A percentile compares a stretch with the other conserved stretches of the same genome.
These are phyloP conservation scores for Drosophila silvestris DNA, from an alignment of 2,888 invertebrate genomes.

Conservation along the genomic window DNA sequence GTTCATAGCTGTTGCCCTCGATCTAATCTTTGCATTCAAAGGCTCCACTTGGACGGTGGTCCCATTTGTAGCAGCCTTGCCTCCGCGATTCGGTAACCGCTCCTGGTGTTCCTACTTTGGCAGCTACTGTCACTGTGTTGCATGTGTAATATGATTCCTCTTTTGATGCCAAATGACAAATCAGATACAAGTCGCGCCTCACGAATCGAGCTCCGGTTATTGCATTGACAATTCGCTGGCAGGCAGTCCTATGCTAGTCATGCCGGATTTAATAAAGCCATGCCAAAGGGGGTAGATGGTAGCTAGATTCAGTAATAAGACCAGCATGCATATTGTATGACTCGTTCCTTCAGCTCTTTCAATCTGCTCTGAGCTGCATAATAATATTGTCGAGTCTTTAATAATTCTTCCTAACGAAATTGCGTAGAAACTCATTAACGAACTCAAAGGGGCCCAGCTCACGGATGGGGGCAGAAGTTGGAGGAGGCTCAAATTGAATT, in stretches of 20 bases:
- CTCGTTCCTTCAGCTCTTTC: not conserved
- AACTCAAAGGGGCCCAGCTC: slow-evolving; percentile 50
- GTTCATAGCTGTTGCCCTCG: slow-evolving; percentile 19
- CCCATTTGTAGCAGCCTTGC: slow-evolving; percentile 66
- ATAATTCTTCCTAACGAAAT: slow-evolving; percentile 72
- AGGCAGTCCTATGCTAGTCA: slow-evolving; percentile 1
- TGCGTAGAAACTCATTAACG: slow-evolving; percentile 78
- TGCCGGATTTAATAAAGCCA: not conserved
- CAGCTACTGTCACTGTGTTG: not conserved
- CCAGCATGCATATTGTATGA: slow-evolving; percentile 30
- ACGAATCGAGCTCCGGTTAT: slow-evolving; percentile 47
- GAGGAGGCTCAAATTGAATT: slow-evolving; percentile 72
- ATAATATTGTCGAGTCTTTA: slow-evolving; percentile 62
- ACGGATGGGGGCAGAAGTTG: slow-evolving; percentile 4
- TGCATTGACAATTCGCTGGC: slow-evolving; percentile 51
- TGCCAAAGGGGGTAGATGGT: not conserved
- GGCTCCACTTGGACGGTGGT: slow-evolving; percentile 66
- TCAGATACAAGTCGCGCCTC: slow-evolving; percentile 76
- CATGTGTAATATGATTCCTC: slow-evolving; percentile 66
- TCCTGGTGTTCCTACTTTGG: not conserved
- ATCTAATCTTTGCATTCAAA: slow-evolving; percentile 69
- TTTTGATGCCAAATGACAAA: slow-evolving; percentile 71
- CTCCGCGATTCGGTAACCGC: not conserved
- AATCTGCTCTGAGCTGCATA: slow-evolving; percentile 50
- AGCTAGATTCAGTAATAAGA: not conserved